These are phyloP conservation scores for Asarcornis scutulata DNA, from an alignment of 2,113 vertebrate genomes.

Conservation along the genomic window DNA sequence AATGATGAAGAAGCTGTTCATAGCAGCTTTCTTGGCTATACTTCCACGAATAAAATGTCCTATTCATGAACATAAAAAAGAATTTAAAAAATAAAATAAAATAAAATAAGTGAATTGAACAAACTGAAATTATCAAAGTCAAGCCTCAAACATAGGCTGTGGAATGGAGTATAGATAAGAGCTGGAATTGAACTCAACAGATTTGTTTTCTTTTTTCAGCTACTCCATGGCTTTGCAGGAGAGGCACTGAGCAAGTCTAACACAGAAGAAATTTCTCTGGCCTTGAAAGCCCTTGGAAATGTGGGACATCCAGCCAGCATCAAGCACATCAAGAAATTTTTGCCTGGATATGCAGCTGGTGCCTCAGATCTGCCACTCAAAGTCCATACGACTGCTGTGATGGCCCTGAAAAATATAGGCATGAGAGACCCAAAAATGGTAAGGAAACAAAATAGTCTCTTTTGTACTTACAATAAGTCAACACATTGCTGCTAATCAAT, in stretches of 20 bases:
- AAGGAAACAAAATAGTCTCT: constrained; percentile 3
- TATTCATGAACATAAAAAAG: constrained; percentile 39
- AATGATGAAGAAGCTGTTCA: not conserved
- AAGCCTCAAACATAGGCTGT: not conserved
- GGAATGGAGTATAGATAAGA: constrained; percentile 19
- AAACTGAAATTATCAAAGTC: constrained; percentile 33
- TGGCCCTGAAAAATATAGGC: constrained; percentile 67
- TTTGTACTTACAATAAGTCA: not conserved
- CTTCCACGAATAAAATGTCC: constrained; percentile 57
- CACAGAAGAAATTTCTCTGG: constrained; percentile 57
- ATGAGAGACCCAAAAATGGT: constrained; percentile 66
- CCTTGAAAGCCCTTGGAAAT: constrained; percentile 73
- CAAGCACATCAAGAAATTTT: constrained; percentile 73
- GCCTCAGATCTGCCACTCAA: constrained; percentile 19
- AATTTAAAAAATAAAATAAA: constrained; percentile 32
- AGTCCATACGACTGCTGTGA: constrained; percentile 33
- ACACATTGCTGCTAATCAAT: not conserved
- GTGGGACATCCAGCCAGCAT: constrained; percentile 57
- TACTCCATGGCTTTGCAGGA: constrained; percentile 63
- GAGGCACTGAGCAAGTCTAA: constrained; percentile 44
- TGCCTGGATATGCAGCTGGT: constrained; percentile 53
- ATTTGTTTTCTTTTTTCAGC: constrained; percentile 54
- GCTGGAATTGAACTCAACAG: constrained; percentile 5
- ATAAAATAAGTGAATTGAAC: constrained; percentile 32
- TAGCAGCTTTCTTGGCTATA: not conserved